Evolutionary conservation across 2,113 vertebrate genomes (phyloP).

Genomic region (Alouatta palliata): DNA sequence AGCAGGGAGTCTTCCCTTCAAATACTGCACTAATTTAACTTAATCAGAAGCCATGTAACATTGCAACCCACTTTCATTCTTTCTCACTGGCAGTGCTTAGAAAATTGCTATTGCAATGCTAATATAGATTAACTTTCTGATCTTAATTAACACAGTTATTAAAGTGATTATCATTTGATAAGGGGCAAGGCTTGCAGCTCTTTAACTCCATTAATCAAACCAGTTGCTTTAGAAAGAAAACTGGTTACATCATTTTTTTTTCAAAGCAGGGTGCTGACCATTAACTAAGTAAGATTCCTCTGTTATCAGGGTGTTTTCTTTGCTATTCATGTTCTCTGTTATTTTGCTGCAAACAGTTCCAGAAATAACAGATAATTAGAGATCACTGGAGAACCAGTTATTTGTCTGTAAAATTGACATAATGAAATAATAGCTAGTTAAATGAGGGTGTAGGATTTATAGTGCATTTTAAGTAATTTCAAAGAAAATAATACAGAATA

Average conservation of each 20-base stretch:
- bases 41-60: slow-evolving; percentile 26
- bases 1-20: slow-evolving; percentile 2
- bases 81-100: slow-evolving; percentile 6
- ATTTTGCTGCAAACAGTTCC: slow-evolving; percentile 47
- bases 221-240: slow-evolving; percentile 56
- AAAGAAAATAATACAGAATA: slow-evolving; percentile 13
- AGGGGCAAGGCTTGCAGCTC: slow-evolving; percentile 24
- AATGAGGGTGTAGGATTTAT: background rate
- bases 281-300: background rate
- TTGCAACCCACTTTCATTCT: background rate
- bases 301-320: slow-evolving; percentile 7
- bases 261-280: background rate
- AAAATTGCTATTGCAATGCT: slow-evolving; percentile 42
- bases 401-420: slow-evolving; percentile 44
- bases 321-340: slow-evolving; percentile 27
- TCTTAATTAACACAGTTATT: slow-evolving; percentile 45
- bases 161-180: slow-evolving; percentile 49
- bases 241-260: background rate
- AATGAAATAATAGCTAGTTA: slow-evolving; percentile 54
- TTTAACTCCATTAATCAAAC: slow-evolving; percentile 29
- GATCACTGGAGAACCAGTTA: background rate
- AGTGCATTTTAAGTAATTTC: slow-evolving; percentile 43
- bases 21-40: background rate
- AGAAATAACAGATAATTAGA: slow-evolving; percentile 42
- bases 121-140: slow-evolving; percentile 49